phyloP scores from a whole-genome alignment of 2,113 vertebrate genomes.

The Quiscalus mexicanus region DNA sequence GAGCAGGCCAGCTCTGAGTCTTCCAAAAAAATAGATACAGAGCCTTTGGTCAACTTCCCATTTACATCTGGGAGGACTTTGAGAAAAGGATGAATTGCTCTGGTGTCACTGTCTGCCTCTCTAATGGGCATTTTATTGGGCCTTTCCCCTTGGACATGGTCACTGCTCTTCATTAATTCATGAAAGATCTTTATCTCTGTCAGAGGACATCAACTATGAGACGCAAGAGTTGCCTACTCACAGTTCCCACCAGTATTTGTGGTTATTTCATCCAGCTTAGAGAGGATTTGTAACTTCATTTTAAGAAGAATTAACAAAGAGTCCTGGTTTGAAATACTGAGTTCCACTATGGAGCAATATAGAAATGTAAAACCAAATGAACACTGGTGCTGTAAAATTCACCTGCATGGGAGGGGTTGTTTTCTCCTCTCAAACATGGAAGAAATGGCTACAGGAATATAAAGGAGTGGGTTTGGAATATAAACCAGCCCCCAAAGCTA shows the following conservation, averaged over 20 bases:
- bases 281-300: not conserved
- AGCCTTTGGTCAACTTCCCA: not conserved
- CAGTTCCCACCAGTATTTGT: not conserved
- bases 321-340: not conserved
- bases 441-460: not conserved
- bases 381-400: not conserved
- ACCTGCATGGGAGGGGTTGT: not conserved
- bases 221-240: not conserved
- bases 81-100: not conserved
- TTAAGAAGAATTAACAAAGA: not conserved
- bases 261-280: not conserved
- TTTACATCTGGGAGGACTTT: not conserved
- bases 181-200: not conserved
- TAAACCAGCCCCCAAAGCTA: not conserved
- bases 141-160: not conserved
- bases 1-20: not conserved
- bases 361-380: not conserved
- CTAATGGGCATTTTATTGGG: not conserved
- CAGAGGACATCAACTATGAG: fast-evolving
- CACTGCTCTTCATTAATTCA: not conserved
- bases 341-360: not conserved
- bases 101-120: not conserved
- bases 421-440: not conserved
- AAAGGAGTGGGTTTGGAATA: not conserved
- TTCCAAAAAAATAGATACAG: not conserved